Evolutionary conservation across 2,888 invertebrate genomes (phyloP).

Genomic region (Calephelis perditalis): DNA sequence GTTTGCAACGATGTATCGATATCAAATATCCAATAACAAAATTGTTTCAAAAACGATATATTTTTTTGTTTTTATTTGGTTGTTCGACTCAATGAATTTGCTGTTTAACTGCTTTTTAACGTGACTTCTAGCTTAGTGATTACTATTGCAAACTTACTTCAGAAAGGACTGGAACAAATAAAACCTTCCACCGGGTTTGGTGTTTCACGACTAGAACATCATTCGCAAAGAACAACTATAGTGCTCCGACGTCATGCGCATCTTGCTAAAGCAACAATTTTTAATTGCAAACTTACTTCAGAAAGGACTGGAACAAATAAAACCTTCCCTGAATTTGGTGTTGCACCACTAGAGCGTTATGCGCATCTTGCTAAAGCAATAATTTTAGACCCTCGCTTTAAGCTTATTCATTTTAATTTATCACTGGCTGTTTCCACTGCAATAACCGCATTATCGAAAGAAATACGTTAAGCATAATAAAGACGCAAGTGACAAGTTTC

Average conservation of each 20-base stretch:
- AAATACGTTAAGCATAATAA: slow-evolving; percentile 24
- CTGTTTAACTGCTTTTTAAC: slow-evolving; percentile 4
- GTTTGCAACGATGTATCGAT: no score
- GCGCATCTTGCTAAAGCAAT: slow-evolving; percentile 30
- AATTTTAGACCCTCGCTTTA: slow-evolving; percentile 33
- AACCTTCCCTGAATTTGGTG: slow-evolving; percentile 19
- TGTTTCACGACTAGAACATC: no score
- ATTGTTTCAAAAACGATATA: no score
- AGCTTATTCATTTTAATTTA: slow-evolving; percentile 29
- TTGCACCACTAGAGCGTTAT: slow-evolving; percentile 19
- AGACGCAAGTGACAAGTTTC: slow-evolving; percentile 22
- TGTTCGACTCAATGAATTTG: no score
- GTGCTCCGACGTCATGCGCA: no score
- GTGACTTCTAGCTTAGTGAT: slow-evolving; percentile 32
- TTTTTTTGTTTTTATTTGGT: no score
- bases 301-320: slow-evolving; percentile 19
- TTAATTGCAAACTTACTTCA: slow-evolving; percentile 21
- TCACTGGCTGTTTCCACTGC: slow-evolving; percentile 23
- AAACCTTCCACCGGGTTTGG: slow-evolving; percentile 20
- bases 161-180: slow-evolving; percentile 18
- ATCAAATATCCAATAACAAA: no score
- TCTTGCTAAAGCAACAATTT: no score
- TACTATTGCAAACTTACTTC: slow-evolving; percentile 20
- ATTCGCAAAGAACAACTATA: no score
- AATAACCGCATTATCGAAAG: slow-evolving; percentile 24